Conservation (phyloP, 1,140 invertebrate genomes). For the Physella acuta region DNA sequence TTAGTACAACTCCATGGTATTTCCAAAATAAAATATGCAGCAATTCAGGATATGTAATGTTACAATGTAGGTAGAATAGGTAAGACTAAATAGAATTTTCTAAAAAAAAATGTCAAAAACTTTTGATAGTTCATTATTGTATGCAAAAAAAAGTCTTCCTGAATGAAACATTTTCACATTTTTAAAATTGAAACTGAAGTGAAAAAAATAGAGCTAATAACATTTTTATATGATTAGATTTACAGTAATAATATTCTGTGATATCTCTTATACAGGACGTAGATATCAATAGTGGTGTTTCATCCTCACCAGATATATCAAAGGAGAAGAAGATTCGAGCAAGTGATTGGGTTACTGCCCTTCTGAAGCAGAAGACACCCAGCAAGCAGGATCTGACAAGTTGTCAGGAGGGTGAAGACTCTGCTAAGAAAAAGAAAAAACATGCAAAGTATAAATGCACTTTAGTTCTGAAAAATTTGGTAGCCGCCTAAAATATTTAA, state of each 20-base stretch:
- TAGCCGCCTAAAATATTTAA: background rate
- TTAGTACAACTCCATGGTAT: background rate
- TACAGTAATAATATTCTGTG: background rate
- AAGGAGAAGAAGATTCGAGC: background rate
- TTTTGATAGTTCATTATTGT: background rate
- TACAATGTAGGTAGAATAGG: background rate
- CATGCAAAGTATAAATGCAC: background rate
- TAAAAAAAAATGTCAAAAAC: background rate
- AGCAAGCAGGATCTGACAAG: background rate
- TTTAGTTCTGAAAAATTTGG: background rate
- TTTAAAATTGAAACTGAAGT: background rate
- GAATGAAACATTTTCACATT: background rate
- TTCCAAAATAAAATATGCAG: background rate
- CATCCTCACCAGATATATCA: background rate
- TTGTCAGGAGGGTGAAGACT: background rate
- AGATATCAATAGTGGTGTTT: background rate
- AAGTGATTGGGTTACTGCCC: background rate
- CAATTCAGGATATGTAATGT: background rate
- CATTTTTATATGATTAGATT: background rate
- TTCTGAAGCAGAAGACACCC: constrained; percentile 1
- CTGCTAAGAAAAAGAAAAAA: background rate
- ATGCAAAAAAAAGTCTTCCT: background rate
- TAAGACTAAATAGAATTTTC: background rate
- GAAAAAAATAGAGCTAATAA: background rate
- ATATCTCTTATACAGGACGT: background rate